phyloP scores from a whole-genome alignment of 1,140 invertebrate genomes.

The Bombus balteatus region DNA sequence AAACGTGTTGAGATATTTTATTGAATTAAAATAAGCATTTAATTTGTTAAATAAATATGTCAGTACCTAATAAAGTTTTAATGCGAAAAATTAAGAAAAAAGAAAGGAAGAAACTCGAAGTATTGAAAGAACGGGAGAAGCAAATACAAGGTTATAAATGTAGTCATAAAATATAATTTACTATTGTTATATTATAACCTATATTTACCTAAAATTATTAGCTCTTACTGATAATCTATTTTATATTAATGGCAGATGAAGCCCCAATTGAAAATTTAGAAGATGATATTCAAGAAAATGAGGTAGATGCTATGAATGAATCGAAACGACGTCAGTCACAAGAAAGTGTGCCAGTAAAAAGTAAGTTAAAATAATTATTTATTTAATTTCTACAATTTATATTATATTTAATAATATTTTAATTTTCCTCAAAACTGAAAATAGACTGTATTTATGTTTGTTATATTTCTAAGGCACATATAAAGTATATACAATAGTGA shows the following conservation, averaged over 20 bases:
- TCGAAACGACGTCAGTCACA: constrained; percentile 37
- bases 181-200: neutral
- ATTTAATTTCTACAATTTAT: neutral
- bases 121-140: constrained; percentile 83
- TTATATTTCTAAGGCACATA: too few relatives aligned
- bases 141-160: constrained; percentile 69
- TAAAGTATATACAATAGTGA: too few relatives aligned
- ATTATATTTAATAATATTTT: neutral
- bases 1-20: neutral
- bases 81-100: constrained; percentile 91
- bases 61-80: constrained; percentile 89
- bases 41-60: constrained; percentile 82
- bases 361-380: constrained; percentile 53
- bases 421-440: neutral
- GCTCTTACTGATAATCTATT: constrained; percentile 49
- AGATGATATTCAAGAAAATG: constrained; percentile 50
- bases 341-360: constrained; percentile 53
- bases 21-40: neutral
- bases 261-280: constrained; percentile 65
- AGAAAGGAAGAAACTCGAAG: constrained; percentile 88
- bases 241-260: constrained; percentile 68
- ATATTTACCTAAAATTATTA: constrained; percentile 40
- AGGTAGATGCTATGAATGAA: constrained; percentile 11
- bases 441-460: neutral
- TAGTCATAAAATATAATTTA: constrained; percentile 14